Conservation (phyloP, 2,888 invertebrate genomes). For the Archips xylosteana region DNA sequence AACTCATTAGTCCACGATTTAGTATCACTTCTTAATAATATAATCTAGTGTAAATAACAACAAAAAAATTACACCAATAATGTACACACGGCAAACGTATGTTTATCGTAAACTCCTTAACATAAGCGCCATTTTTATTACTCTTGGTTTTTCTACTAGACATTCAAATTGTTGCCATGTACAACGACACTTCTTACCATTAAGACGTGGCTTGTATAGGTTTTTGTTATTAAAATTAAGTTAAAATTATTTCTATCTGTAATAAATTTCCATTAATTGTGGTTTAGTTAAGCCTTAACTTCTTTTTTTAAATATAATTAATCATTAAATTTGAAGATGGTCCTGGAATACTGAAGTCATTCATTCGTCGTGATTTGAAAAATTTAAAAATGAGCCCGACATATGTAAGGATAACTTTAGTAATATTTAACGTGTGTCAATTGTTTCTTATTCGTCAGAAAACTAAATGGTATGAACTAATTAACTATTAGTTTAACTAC, state of each 20-base stretch:
- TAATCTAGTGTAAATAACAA: constrained; percentile 49
- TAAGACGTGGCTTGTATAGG: background rate
- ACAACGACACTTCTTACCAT: background rate
- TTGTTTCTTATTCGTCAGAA: background rate
- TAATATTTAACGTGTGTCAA: background rate
- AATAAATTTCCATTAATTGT: no score
- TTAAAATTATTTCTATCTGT: no score
- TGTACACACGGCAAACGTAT: constrained; percentile 59
- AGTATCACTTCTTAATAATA: constrained; percentile 62
- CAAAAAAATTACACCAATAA: constrained; percentile 48
- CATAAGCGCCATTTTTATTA: constrained; percentile 79
- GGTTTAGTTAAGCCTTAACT: no score
- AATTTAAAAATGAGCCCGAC: no score
- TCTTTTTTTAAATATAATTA: no score
- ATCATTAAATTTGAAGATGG: no score
- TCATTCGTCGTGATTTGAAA: no score
- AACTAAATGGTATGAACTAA: background rate
- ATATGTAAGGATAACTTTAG: no score
- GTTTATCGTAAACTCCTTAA: constrained; percentile 73
- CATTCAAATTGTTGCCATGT: constrained; percentile 32
- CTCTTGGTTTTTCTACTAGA: constrained; percentile 41
- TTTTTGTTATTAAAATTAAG: background rate
- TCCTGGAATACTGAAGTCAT: no score
- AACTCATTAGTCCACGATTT: constrained; percentile 81
- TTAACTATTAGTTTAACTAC: constrained; percentile 1